Evolutionary conservation across 2,888 invertebrate genomes (phyloP).

Genomic region (Drosophila meridionalis): DNA sequence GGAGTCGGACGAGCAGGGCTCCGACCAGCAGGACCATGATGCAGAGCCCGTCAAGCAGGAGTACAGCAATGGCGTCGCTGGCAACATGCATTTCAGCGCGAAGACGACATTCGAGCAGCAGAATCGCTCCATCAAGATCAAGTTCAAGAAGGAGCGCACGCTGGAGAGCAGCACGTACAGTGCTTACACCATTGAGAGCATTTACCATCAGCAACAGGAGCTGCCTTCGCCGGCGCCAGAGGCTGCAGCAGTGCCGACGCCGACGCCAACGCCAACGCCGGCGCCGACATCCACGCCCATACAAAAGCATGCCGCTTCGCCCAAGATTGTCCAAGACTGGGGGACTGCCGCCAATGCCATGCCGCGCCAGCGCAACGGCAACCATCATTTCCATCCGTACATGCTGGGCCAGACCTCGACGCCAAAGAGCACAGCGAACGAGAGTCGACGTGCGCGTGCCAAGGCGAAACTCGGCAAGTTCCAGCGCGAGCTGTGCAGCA

Average conservation of each 20-base stretch:
- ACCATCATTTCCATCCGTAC: slow-evolving; percentile 83
- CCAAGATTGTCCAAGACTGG: slow-evolving; percentile 29
- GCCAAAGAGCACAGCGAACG: slow-evolving; percentile 75
- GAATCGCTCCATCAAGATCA: slow-evolving; percentile 85
- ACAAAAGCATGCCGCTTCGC: slow-evolving; percentile 27
- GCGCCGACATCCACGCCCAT: slow-evolving; percentile 12
- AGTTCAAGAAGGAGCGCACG: slow-evolving; percentile 83
- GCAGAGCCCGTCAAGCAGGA: slow-evolving; percentile 29
- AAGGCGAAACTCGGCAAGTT: slow-evolving; percentile 76
- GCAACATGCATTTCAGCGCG: slow-evolving; percentile 80
- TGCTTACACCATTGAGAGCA: slow-evolving; percentile 82
- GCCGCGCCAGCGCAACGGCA: slow-evolving; percentile 75
- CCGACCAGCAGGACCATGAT: slow-evolving; percentile 30
- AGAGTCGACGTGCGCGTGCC: slow-evolving; percentile 61
- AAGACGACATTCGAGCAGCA: slow-evolving; percentile 81
- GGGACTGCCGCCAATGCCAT: slow-evolving; percentile 21
- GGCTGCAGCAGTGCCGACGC: slow-evolving; percentile 13
- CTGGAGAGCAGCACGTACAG: slow-evolving; percentile 81
- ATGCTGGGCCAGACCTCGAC: slow-evolving; percentile 82
- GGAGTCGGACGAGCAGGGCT: slow-evolving; percentile 42
- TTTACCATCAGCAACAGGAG: slow-evolving; percentile 71
- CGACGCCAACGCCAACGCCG: slow-evolving; percentile 3
- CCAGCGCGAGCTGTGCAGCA: slow-evolving; percentile 68
- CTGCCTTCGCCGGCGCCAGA: slow-evolving; percentile 29
- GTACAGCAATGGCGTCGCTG: slow-evolving; percentile 47